A percentile compares a stretch with the other conserved stretches of the same genome.
These are phyloP conservation scores for Eupithecia inturbata DNA, from an alignment of 2,888 invertebrate genomes.

Conservation along the genomic window DNA sequence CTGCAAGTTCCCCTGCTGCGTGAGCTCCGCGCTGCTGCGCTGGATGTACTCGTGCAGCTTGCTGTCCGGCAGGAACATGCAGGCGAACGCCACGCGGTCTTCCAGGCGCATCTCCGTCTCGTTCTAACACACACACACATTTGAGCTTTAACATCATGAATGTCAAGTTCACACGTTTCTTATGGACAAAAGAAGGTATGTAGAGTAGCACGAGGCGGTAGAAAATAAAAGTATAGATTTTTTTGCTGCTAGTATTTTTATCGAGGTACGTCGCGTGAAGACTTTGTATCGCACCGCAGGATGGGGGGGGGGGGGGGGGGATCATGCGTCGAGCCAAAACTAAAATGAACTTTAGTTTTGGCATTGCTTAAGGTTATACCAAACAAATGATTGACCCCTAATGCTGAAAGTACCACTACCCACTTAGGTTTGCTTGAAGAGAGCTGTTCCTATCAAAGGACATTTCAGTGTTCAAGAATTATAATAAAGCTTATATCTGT, in stretches of 20 bases:
- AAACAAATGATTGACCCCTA: neutral
- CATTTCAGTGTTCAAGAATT: neutral
- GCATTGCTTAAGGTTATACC: neutral
- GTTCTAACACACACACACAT: constrained; percentile 81
- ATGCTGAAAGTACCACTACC: neutral
- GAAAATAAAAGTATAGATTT: too few species aligned
- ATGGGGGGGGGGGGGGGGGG: too few species aligned
- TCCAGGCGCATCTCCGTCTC: constrained; percentile 93
- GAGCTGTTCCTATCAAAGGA: neutral
- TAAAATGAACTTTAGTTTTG: neutral
- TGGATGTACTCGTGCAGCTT: constrained; percentile 91
- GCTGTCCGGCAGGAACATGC: constrained; percentile 92
- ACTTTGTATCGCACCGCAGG: too few species aligned
- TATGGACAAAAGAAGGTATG: too few species aligned
- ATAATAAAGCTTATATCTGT: neutral
- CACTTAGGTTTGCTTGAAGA: neutral
- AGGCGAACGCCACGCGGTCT: constrained; percentile 96
- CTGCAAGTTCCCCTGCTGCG: constrained; percentile 91
- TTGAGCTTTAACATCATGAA: neutral
- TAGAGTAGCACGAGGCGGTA: too few species aligned
- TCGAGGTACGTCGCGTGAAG: too few species aligned
- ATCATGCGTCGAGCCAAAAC: too few species aligned
- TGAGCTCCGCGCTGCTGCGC: constrained; percentile 87
- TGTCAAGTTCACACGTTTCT: too few species aligned
- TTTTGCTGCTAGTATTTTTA: neutral